Evolutionary conservation across 2,113 vertebrate species (phyloP), one percentile per base, ranked within the genome.

Genomic region (Myiopsitta monachus): DNA sequence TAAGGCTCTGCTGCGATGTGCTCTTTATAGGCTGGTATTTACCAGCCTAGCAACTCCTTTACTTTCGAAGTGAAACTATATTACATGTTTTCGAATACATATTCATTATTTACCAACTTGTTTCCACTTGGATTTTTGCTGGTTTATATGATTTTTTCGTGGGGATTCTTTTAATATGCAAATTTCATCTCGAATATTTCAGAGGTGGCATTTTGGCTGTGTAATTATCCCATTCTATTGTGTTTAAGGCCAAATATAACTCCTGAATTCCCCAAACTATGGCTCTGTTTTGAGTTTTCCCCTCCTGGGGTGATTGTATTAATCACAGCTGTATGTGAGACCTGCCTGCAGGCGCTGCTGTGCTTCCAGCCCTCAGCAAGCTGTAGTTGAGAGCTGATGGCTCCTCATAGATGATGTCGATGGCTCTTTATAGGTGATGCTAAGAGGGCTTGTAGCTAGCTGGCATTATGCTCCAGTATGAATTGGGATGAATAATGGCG

Each of bases 71-170:
- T 79, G 90, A 98, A 95, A 57, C 13, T 94, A 79, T 92, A 92
- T 96, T 91, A 94, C 81, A 51, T 83, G 92, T 83, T 87, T 93
- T 95, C 55, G 81, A 96, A 97, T 96, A 95, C 94, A 96, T 91
- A 96, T 85, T 95, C 93, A 88, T 86, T 97, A 97, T 97, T 96
- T 97, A 97, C 94, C 81, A 96, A 95, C 91, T 97, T 95, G 61
- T 92, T 97, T 97, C 95, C 87, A 92, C 94, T 94, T 76, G 90
- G 83, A 89, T 88, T 97, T 94, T 69, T 75, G 79, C 87, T 88
- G 68, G 89, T 96, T 95, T 93, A 82, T 92, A 52, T 44, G 95
- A 87, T 94, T 94, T 80, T 41, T 95, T 96, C 38, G 0, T 15
- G 92, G 90, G 94, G 77, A 46, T 81, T 82, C 92, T 94, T 96